A percentile compares a stretch with the other conserved stretches of the same genome.
phyloP scores from a whole-genome alignment of 2,113 vertebrate genomes.

The Nerophis lumbriciformis region DNA sequence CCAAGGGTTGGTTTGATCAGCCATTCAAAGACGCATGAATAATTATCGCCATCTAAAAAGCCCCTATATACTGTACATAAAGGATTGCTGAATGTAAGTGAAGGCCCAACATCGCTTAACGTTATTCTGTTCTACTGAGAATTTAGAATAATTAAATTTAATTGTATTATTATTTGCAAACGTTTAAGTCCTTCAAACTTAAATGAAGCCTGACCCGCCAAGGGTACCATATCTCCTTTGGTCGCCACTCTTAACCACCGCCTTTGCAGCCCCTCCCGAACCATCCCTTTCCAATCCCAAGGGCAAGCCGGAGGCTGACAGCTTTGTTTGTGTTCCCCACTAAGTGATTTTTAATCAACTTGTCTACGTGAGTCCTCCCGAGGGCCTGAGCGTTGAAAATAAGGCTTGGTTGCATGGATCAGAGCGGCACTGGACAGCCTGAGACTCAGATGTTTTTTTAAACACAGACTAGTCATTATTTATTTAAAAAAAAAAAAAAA shows the following conservation, averaged over 20 bases:
- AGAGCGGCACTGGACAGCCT: background rate
- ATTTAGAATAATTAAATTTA: background rate
- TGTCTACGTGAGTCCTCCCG: conserved; percentile 61
- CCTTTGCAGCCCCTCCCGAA: conserved; percentile 2
- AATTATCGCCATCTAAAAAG: too few relatives aligned
- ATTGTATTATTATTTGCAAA: too few relatives aligned
- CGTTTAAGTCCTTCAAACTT: background rate
- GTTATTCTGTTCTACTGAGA: background rate
- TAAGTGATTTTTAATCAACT: conserved; percentile 75
- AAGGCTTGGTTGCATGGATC: conserved; percentile 25
- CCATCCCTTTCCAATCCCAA: conserved; percentile 41
- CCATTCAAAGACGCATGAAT: too few relatives aligned
- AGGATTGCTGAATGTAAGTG: too few relatives aligned
- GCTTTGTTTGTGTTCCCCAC: conserved; percentile 66
- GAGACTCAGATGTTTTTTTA: background rate
- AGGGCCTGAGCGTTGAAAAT: conserved; percentile 39
- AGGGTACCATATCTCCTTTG: conserved; percentile 10
- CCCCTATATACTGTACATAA: too few relatives aligned
- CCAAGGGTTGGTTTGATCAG: too few relatives aligned
- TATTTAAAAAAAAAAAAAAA: background rate
- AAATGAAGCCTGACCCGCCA: conserved; percentile 9
- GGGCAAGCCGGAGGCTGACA: conserved; percentile 65
- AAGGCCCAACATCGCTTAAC: too few relatives aligned
- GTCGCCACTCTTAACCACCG: background rate
- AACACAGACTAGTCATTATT: background rate